Conservation (phyloP, 2,888 invertebrate species). For the Enchytraeus crypticus region DNA sequence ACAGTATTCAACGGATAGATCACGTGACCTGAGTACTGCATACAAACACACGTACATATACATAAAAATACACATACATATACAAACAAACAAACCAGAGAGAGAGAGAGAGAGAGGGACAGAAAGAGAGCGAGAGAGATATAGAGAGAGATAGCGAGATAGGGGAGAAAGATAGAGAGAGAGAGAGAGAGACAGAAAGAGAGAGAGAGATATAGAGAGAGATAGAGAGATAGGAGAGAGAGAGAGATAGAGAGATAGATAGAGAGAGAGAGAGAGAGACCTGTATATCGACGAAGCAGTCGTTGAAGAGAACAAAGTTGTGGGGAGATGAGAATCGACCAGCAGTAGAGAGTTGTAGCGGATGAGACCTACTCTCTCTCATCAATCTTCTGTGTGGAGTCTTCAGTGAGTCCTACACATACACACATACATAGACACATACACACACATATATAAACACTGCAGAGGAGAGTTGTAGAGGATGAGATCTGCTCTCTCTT, state of each 20-base stretch:
- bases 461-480: conserved; percentile 62
- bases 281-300: conserved; percentile 58
- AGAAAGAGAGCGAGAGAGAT: no score
- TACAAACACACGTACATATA: neutral
- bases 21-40: conserved; percentile 58
- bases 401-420: conserved; percentile 35
- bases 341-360: conserved; percentile 62
- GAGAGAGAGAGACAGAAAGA: no score
- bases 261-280: no score
- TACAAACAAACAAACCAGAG: no score
- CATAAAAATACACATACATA: no score
- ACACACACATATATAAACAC: conserved; percentile 30
- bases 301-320: conserved; percentile 72
- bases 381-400: conserved; percentile 65
- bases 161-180: no score
- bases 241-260: no score
- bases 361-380: conserved; percentile 65
- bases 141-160: no score
- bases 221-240: no score
- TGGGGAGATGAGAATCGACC: conserved; percentile 68
- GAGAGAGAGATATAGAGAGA: no score
- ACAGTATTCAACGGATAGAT: conserved; percentile 64
- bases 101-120: no score
- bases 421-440: neutral
- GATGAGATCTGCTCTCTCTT: conserved; percentile 65